Evolutionary conservation across 2,888 invertebrate species (phyloP).

Genomic region (Tetranychus truncatus): DNA sequence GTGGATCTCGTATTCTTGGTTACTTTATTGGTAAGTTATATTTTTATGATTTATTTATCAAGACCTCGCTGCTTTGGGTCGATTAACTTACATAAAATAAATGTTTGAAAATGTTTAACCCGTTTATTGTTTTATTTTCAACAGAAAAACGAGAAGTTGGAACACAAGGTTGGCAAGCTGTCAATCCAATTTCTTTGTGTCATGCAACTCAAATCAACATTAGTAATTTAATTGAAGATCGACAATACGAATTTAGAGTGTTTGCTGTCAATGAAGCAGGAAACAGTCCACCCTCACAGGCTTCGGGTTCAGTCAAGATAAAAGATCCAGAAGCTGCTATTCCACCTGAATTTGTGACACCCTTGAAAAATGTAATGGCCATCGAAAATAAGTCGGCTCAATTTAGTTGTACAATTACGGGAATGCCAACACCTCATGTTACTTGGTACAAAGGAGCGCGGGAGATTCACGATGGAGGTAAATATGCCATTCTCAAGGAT

Average conservation of each 20-base stretch:
- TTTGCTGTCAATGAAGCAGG: constrained; percentile 93
- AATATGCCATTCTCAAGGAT: constrained; percentile 78
- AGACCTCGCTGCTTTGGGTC: too few relatives aligned
- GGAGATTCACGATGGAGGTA: constrained; percentile 74
- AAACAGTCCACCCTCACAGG: constrained; percentile 62
- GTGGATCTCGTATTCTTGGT: constrained; percentile 86
- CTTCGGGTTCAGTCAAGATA: constrained; percentile 71
- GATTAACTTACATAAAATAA: too few relatives aligned
- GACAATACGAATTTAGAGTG: constrained; percentile 93
- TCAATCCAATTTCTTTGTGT: constrained; percentile 55
- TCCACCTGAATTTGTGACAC: constrained; percentile 71
- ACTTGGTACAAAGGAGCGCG: constrained; percentile 96
- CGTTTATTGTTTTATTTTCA: constrained; percentile 41
- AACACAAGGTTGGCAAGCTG: constrained; percentile 88
- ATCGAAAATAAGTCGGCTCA: constrained; percentile 85
- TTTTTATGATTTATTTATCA: constrained; percentile 39
- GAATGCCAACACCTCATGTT: constrained; percentile 67
- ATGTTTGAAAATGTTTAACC: too few relatives aligned
- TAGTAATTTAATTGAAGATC: constrained; percentile 81
- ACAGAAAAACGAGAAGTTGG: constrained; percentile 66
- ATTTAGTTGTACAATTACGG: constrained; percentile 76
- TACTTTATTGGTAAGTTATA: constrained; percentile 46
- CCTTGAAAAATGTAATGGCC: constrained; percentile 64
- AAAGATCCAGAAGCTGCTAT: constrained; percentile 80
- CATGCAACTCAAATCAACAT: constrained; percentile 76